Evolutionary conservation across 2,113 vertebrate species (phyloP).

Genomic region (Panthera uncia): DNA sequence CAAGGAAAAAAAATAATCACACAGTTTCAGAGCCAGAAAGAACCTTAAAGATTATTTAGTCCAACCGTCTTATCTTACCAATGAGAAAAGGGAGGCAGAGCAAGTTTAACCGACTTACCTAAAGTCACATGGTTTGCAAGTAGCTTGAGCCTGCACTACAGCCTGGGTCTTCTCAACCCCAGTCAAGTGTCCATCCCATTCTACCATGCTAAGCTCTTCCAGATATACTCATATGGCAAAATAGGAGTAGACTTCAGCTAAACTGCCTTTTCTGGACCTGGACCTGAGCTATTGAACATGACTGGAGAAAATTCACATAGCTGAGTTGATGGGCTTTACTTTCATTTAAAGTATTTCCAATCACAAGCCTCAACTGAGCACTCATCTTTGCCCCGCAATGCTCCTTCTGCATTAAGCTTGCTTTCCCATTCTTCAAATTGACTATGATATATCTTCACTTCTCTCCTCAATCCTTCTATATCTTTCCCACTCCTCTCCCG

Average conservation of each 20-base stretch:
- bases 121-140: not conserved
- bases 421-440: slow-evolving; percentile 30
- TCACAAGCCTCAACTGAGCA: slow-evolving; percentile 8
- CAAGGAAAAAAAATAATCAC: not conserved
- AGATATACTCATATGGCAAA: slow-evolving; percentile 25
- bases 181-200: not conserved
- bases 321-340: not conserved
- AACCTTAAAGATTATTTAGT: slow-evolving; percentile 49
- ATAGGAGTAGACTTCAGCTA: slow-evolving; percentile 22
- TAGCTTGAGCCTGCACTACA: not conserved
- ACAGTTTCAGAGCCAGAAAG: slow-evolving; percentile 8
- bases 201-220: not conserved
- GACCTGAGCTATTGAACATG: slow-evolving; percentile 18
- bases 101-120: not conserved
- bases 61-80: slow-evolving; percentile 1
- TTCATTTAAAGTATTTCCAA: slow-evolving; percentile 46
- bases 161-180: not conserved
- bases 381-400: not conserved
- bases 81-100: slow-evolving; percentile 21
- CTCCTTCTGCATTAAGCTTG: slow-evolving; percentile 31
- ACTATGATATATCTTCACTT: not conserved
- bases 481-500: not conserved
- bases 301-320: slow-evolving; percentile 31
- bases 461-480: not conserved
- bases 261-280: slow-evolving; percentile 5